Evolutionary conservation across 1,140 invertebrate species (phyloP).

Genomic region (Galleria mellonella): DNA sequence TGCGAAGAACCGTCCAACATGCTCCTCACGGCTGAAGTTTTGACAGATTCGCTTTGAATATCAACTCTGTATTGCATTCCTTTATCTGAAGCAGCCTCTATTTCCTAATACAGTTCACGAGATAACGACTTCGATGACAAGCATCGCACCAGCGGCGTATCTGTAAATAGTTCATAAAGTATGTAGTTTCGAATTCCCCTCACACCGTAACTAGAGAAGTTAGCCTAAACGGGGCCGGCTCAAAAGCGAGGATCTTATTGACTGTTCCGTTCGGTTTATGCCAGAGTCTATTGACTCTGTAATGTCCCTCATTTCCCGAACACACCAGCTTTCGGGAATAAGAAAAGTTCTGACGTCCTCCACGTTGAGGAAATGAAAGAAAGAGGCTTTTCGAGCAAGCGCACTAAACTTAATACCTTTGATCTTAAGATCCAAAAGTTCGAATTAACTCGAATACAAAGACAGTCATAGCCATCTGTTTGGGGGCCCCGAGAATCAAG

Average conservation of each 20-base stretch:
- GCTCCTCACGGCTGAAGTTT: conserved; percentile 1
- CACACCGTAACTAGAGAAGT: conserved; percentile 32
- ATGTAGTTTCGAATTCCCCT: conserved; percentile 22
- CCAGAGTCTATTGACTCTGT: conserved; percentile 51
- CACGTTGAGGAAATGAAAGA: conserved; percentile 49
- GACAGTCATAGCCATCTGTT: conserved; percentile 46
- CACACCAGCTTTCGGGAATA: conserved; percentile 49
- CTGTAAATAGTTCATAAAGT: conserved; percentile 21
- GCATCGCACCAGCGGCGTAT: conserved; percentile 13
- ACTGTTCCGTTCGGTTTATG: conserved; percentile 39
- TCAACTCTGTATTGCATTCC: conserved; percentile 10
- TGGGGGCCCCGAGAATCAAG: conserved; percentile 29
- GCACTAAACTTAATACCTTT: conserved; percentile 60
- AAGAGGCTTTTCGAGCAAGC: conserved; percentile 42
- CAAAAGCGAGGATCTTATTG: conserved; percentile 35
- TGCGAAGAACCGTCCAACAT: conserved; percentile 19
- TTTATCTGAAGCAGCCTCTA: neutral
- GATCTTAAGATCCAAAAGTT: conserved; percentile 52
- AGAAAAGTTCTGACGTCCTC: conserved; percentile 57
- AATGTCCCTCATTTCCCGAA: conserved; percentile 66
- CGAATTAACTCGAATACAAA: conserved; percentile 58
- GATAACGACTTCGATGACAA: conserved; percentile 9
- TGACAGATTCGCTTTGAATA: conserved; percentile 22
- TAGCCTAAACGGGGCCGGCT: conserved; percentile 32
- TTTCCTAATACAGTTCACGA: neutral